Percentiles rank a stretch among this genome's conserved stretches.
Conservation (phyloP, 1,140 invertebrate genomes). For the Drosophila tani region DNA sequence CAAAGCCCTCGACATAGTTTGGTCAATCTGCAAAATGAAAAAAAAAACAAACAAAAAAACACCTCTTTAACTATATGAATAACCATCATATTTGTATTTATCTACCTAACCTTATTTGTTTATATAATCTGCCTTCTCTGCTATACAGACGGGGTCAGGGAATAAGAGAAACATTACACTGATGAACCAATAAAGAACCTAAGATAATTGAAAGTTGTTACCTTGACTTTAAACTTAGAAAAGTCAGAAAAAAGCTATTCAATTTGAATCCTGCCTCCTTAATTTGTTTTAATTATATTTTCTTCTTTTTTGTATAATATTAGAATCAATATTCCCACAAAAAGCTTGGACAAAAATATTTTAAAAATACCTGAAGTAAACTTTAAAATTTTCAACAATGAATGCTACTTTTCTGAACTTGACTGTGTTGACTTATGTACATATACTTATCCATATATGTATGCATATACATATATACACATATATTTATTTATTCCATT, state of each 20-base stretch:
- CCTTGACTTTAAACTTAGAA: neutral
- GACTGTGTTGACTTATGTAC: conserved; percentile 7
- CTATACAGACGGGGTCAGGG: conserved; percentile 1
- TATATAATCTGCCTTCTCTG: conserved; percentile 14
- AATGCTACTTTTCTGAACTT: neutral
- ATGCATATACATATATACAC: neutral
- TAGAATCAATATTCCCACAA: too few relatives aligned
- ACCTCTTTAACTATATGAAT: conserved; percentile 5
- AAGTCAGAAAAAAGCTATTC: too few relatives aligned
- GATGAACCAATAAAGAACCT: neutral
- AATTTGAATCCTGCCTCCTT: too few relatives aligned
- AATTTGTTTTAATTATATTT: too few relatives aligned
- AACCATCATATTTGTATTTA: conserved; percentile 27
- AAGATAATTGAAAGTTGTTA: too few relatives aligned
- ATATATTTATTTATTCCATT: conserved; percentile 21
- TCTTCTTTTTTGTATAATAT: too few relatives aligned
- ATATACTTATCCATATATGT: conserved; percentile 3
- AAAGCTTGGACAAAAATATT: too few relatives aligned
- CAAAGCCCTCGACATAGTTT: conserved; percentile 8
- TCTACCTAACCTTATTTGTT: conserved; percentile 14
- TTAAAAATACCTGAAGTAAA: too few relatives aligned
- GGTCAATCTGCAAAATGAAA: conserved; percentile 9
- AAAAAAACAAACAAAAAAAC: neutral
- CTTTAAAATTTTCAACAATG: too few relatives aligned
- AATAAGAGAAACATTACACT: neutral